Evolutionary conservation across 2,797 vertebrate species (phyloP), one percentile per base, ranked within the genome.

Genomic region (Strix occidentalis): DNA sequence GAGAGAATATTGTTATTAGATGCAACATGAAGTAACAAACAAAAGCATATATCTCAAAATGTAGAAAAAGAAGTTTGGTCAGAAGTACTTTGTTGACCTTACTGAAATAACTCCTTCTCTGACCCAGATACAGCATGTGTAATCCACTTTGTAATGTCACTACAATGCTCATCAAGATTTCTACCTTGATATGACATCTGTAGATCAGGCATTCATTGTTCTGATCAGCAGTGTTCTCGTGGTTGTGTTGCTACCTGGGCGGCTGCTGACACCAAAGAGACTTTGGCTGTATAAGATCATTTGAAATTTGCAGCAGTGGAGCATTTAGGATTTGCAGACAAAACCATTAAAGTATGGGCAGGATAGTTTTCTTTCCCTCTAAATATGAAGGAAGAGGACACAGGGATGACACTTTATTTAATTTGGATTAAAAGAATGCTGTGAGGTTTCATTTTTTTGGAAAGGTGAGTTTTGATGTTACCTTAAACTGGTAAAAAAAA

Each of bases 391-490:
- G 96, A 98, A 98, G 93, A 97, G 95, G 97, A 96, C 95, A 95
- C 78, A 92, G 97, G 96, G 96, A 97, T 96, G 94, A 97, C 96
- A 97, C 93, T 97, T 97, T 90, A 97, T 97, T 98, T 97, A 98
- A 97, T 96, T 97, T 96, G 96, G 95, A 97, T 98, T 97, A 96
- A 96, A 97, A 97, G 94, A 96, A 97, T 95, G 93, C 95, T 97
- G 96, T 93, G 96, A 97, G 94, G 89, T 97, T 93, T 90, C 72
- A 76, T 76, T 96, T 93, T 96, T 94, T 96, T 93, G 95, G 96
- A 96, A 97, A 97, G 94, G 93, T 97, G 95, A 97, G 94, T 96
- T 97, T 97, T 96, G 97, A 98, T 97, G 96, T 97, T 97, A 91
- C 92, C 94, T 97, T 95, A 96, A 96, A 95, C 96, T 92, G 91